Percentiles rank a stretch among this genome's conserved stretches.
phyloP scores from a whole-genome alignment of 2,888 invertebrate species.

The Acleris cristana region DNA sequence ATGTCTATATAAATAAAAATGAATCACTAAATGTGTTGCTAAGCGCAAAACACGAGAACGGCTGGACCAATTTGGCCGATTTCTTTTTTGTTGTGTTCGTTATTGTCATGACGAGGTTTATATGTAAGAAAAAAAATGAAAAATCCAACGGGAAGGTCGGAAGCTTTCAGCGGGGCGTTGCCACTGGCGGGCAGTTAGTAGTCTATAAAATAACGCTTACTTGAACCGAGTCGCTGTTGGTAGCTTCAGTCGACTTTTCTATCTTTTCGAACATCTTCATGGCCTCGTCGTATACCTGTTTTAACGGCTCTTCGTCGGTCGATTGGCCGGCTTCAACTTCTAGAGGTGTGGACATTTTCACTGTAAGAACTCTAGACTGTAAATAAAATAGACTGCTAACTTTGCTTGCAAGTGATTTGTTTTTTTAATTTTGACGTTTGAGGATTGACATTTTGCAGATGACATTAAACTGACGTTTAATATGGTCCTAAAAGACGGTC shows the following conservation, averaged over 20 bases:
- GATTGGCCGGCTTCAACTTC: constrained; percentile 55
- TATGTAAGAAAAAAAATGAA: too few species aligned
- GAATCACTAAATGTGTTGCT: too few species aligned
- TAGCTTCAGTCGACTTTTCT: constrained; percentile 86
- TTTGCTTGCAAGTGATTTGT: background rate
- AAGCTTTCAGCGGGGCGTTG: too few species aligned
- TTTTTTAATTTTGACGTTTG: background rate
- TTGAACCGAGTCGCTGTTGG: constrained; percentile 88
- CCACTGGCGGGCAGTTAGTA: too few species aligned
- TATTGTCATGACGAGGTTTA: too few species aligned
- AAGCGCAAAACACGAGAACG: too few species aligned
- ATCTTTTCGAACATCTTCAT: constrained; percentile 87
- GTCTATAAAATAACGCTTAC: constrained; percentile 64
- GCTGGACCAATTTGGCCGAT: too few species aligned
- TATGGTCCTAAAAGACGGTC: background rate
- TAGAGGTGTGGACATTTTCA: constrained; percentile 49
- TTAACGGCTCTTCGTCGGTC: constrained; percentile 64
- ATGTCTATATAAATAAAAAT: too few species aligned
- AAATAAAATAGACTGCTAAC: constrained; percentile 1
- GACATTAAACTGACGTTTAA: background rate
- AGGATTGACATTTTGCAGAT: background rate
- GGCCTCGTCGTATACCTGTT: constrained; percentile 86
- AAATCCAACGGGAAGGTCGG: too few species aligned
- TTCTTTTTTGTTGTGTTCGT: too few species aligned
- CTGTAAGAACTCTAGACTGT: constrained; percentile 18